phyloP scores from a whole-genome alignment of 2,113 vertebrate genomes.

The Tragelaphus imberbis region DNA sequence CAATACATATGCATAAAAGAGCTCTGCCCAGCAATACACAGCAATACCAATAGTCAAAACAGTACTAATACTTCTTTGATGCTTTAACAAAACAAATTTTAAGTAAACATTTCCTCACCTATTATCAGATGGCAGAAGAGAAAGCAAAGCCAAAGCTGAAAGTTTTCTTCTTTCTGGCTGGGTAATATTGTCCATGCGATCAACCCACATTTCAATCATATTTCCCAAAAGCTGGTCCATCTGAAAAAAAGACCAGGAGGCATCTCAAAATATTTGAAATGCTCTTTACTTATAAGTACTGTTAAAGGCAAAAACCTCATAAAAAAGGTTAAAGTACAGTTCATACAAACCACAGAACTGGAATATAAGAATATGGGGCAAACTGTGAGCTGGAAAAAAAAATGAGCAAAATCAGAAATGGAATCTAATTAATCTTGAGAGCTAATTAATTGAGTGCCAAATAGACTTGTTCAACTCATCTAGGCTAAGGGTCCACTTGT shows the following conservation, averaged over 20 bases:
- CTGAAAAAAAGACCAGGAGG: constrained; percentile 72
- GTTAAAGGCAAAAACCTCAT: neutral
- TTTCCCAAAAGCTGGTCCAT: constrained; percentile 91
- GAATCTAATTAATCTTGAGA: neutral
- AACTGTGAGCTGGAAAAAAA: neutral
- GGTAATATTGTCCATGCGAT: constrained; percentile 98
- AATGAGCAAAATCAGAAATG: neutral
- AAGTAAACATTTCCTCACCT: constrained; percentile 78
- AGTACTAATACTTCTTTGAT: neutral
- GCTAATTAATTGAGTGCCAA: neutral
- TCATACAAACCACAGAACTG: neutral
- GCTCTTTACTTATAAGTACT: neutral
- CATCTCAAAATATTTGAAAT: constrained; percentile 32
- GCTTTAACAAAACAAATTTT: constrained; percentile 19
- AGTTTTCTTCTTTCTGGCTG: constrained; percentile 98
- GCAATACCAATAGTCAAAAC: neutral
- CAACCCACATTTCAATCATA: constrained; percentile 98
- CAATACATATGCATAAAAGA: neutral
- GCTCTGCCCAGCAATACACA: neutral
- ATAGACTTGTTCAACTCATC: neutral
- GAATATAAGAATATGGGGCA: neutral
- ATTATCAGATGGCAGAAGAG: constrained; percentile 92
- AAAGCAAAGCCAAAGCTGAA: constrained; percentile 93
- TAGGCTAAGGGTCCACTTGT: neutral
- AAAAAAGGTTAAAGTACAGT: neutral